Percentiles rank a stretch among this genome's conserved stretches.
These are phyloP conservation scores for Temnopleurus reevesii DNA, from an alignment of 53 echinoderm and acorn worm genomes.

Conservation along the genomic window DNA sequence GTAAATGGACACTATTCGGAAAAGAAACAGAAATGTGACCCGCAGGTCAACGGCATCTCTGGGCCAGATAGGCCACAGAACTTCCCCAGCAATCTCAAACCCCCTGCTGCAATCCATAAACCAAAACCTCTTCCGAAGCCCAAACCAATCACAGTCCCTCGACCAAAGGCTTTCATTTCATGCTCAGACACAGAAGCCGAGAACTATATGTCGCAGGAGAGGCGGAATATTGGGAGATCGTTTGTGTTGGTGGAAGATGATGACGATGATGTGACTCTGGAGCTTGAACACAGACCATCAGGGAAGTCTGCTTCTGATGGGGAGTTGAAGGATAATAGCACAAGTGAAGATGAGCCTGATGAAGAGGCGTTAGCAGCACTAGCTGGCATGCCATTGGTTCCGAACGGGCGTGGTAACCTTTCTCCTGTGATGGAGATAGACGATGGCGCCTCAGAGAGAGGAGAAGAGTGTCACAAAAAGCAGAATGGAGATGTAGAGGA, in stretches of 20 bases:
- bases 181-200: conserved; percentile 58
- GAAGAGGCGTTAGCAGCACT: conserved; percentile 45
- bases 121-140: conserved; percentile 61
- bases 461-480: not conserved
- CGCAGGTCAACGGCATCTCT: conserved; percentile 10
- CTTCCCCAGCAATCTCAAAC: conserved; percentile 57
- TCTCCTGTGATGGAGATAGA: conserved; percentile 54
- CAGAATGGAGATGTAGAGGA: conserved; percentile 45
- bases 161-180: conserved; percentile 54
- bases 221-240: conserved; percentile 39
- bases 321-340: conserved; percentile 55
- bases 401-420: conserved; percentile 45
- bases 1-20: conserved; percentile 43
- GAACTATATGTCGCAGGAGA: conserved; percentile 52
- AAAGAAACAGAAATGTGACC: not conserved
- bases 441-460: conserved; percentile 51
- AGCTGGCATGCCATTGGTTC: conserved; percentile 50
- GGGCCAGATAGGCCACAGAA: conserved; percentile 52
- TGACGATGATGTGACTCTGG: not conserved
- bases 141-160: conserved; percentile 49
- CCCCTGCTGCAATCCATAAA: conserved; percentile 55
- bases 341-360: conserved; percentile 58
- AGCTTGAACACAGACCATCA: not conserved
- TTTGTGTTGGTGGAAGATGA: conserved; percentile 20
- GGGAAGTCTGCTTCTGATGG: conserved; percentile 56